Evolutionary conservation across 2,797 vertebrate genomes (phyloP).

Genomic region (Rhynchotus rufescens): DNA sequence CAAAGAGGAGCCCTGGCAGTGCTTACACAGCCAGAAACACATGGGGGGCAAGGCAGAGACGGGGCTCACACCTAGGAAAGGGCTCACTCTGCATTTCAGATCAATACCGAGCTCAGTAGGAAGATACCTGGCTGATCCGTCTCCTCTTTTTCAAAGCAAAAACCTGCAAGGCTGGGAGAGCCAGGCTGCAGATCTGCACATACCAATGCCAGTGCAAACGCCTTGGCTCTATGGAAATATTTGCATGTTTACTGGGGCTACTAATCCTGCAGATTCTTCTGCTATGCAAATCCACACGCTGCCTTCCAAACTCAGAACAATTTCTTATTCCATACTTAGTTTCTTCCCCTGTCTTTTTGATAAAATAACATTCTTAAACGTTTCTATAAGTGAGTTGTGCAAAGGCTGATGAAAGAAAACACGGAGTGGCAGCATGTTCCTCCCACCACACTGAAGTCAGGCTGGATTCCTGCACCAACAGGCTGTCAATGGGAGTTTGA

Average conservation of each 20-base stretch:
- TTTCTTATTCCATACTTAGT: background rate
- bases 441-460: constrained; percentile 16
- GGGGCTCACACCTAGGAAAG: background rate
- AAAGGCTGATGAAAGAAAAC: constrained; percentile 19
- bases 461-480: constrained; percentile 50
- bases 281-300: background rate
- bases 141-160: background rate
- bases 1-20: background rate
- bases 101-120: background rate
- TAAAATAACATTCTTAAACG: constrained; percentile 2
- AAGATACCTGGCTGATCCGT: background rate
- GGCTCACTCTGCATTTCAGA: background rate
- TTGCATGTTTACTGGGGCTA: background rate
- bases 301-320: background rate
- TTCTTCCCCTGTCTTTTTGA: constrained; percentile 3
- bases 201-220: background rate
- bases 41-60: background rate
- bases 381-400: background rate
- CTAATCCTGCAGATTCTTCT: background rate
- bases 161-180: background rate
- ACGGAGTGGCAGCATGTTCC: constrained; percentile 3
- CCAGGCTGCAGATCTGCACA: background rate
- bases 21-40: background rate
- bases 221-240: too few species aligned
- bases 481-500: constrained; percentile 46